phyloP scores from a whole-genome alignment of 2,113 vertebrate genomes.

The Globicephala melas region DNA sequence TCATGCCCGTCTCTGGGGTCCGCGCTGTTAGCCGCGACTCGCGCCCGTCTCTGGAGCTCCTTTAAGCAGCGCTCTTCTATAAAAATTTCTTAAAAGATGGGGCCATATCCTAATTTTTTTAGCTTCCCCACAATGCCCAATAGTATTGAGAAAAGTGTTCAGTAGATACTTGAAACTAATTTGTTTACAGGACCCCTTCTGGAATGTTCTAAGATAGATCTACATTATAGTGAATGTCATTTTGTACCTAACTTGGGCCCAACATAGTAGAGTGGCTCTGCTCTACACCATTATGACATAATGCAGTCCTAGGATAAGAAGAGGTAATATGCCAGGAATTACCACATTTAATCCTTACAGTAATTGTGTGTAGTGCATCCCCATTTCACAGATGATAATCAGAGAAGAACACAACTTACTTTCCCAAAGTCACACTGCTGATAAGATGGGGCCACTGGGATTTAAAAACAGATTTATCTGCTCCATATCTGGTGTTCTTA shows the following conservation, averaged over 20 bases:
- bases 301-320: not conserved
- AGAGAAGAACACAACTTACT: not conserved
- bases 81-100: not conserved
- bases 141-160: conserved; percentile 1
- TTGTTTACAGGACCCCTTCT: not conserved
- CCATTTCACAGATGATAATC: not conserved
- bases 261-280: not conserved
- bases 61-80: not conserved
- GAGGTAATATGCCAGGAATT: not conserved
- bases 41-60: no score
- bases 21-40: no score
- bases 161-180: not conserved
- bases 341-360: not conserved
- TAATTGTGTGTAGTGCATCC: not conserved
- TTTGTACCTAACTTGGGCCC: not conserved
- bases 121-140: not conserved
- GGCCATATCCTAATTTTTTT: not conserved
- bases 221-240: not conserved
- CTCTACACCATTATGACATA: not conserved
- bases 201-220: not conserved
- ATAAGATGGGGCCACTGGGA: not conserved
- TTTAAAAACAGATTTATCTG: not conserved
- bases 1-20: no score
- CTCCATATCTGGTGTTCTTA: not conserved
- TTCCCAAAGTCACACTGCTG: not conserved